Evolutionary conservation across 2,888 invertebrate species (phyloP), one percentile per base, ranked within the genome.

Genomic region (Pharmacophagus antenor): DNA sequence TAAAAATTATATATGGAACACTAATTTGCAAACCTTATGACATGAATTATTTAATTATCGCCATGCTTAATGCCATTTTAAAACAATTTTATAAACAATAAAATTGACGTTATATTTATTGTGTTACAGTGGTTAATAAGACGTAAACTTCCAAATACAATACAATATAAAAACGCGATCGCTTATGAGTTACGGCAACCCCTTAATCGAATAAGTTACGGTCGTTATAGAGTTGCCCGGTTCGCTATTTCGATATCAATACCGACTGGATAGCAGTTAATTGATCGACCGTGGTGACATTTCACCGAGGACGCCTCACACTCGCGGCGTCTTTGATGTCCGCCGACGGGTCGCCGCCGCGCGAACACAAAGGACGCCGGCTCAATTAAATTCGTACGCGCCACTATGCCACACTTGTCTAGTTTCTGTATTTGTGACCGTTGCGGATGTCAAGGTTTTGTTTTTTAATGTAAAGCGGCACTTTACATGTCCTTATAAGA

Each of bases 241-340:
- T 53, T 25, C 31, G 54, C 73, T 76, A 75, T 79, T 77, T 66
- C 77, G 82, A 83, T 87, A 85, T 86, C 85, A 84, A 85, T 84
- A 80, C 80, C 72, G 73, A 74, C 75, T 72, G 79, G 49, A 46
- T 50, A 61, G 47, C 79, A 74, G 80, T 83, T 88, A 88, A 88
- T 88, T 86, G 85, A 84, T 82, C 74, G 80, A 83, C 80, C 83
- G 82, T 82, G 88, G 88, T 88, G 89, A 90, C 88, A 90, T 90
- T 89, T 88, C 79, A 78, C 79, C 68, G 81, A 77, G 75, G 78
- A 76, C 72, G 79, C 76, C 76, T 79, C 82, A 81, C 80, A 78
- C 81, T 71, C 62, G 80, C 87, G 86, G 86, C 76, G 25, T 69
- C 74, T 89, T 88, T 89, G 85, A 85, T 79, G 73, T 62, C 56